phyloP scores from a whole-genome alignment of 2,113 vertebrate genomes.

The Macquaria ambigua region DNA sequence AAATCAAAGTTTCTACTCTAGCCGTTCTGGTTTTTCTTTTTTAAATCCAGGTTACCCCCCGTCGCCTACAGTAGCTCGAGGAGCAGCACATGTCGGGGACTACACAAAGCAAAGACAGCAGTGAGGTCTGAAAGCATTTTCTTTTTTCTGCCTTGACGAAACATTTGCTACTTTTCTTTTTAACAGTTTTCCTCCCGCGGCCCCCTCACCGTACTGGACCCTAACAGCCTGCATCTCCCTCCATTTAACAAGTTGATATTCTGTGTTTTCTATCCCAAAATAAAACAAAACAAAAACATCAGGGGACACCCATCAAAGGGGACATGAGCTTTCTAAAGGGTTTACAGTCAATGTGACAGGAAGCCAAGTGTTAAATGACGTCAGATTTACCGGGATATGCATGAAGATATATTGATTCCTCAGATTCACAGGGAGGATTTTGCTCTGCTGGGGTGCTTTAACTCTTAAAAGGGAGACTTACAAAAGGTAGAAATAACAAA shows the following conservation, averaged over 20 bases:
- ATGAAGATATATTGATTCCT: neutral
- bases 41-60: slow-evolving; percentile 14
- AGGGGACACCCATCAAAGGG: slow-evolving; percentile 19
- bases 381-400: slow-evolving; percentile 25
- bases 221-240: slow-evolving; percentile 13
- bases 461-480: slow-evolving; percentile 71
- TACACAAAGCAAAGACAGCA: slow-evolving; percentile 66
- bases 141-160: slow-evolving; percentile 37
- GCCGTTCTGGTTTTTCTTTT: slow-evolving; percentile 49
- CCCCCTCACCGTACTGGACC: slow-evolving; percentile 4
- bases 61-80: slow-evolving; percentile 30
- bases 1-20: slow-evolving; percentile 73
- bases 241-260: neutral
- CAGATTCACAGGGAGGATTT: slow-evolving; percentile 32
- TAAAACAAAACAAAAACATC: neutral
- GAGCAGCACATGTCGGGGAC: slow-evolving; percentile 46
- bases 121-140: slow-evolving; percentile 61
- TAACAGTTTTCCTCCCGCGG: neutral
- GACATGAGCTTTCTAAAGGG: slow-evolving; percentile 18
- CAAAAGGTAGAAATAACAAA: slow-evolving; percentile 69
- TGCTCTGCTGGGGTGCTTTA: slow-evolving; percentile 43
- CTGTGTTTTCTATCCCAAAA: slow-evolving; percentile 12
- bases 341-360: slow-evolving; percentile 62
- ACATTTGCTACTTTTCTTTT: slow-evolving; percentile 58
- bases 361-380: slow-evolving; percentile 21